These are phyloP conservation scores for Trachymyrmex cornetzi DNA, from an alignment of 1,140 invertebrate species.

Conservation along the genomic window DNA sequence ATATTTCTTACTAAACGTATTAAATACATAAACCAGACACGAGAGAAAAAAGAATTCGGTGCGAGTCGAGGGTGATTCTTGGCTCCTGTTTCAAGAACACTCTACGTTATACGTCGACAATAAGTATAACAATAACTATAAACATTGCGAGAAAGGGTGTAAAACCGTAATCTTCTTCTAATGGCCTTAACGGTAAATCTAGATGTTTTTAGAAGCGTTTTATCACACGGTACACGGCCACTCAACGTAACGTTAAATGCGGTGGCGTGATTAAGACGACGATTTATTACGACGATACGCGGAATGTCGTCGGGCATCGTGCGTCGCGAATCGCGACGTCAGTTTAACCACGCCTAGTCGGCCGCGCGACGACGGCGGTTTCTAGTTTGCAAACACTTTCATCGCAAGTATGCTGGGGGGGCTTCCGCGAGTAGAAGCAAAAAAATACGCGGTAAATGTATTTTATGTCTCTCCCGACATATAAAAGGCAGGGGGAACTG, in stretches of 20 bases:
- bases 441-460: slow-evolving; percentile 42
- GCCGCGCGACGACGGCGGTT: slow-evolving; percentile 9
- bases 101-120: not conserved
- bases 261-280: slow-evolving; percentile 43
- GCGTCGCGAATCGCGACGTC: slow-evolving; percentile 33
- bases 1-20: too few relatives aligned
- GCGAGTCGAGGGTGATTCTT: not conserved
- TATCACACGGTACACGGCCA: not conserved
- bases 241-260: slow-evolving; percentile 24
- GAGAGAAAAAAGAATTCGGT: not conserved
- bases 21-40: not conserved
- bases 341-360: slow-evolving; percentile 50
- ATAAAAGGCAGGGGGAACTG: slow-evolving; percentile 44
- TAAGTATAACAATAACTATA: not conserved
- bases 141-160: not conserved
- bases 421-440: slow-evolving; percentile 14
- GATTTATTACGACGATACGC: slow-evolving; percentile 44
- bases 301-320: slow-evolving; percentile 35
- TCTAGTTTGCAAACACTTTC: slow-evolving; percentile 62
- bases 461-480: slow-evolving; percentile 54
- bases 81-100: not conserved
- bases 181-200: not conserved
- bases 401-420: slow-evolving; percentile 47
- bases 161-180: not conserved
- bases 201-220: not conserved